phyloP scores from a whole-genome alignment of 2,797 vertebrate species.

The Falco concolor region DNA sequence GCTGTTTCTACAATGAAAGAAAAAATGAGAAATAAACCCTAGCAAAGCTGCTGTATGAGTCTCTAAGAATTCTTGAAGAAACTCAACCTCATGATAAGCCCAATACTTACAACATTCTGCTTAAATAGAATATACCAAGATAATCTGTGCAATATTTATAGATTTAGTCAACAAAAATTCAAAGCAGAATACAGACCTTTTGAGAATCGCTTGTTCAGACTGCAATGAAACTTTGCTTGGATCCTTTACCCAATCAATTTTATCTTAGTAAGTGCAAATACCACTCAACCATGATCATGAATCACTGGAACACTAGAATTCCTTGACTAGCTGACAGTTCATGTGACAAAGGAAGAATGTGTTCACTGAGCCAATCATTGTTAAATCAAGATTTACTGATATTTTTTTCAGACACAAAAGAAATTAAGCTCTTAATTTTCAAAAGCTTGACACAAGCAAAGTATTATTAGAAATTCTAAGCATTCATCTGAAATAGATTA shows the following conservation, averaged over 20 bases:
- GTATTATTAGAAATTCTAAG: neutral
- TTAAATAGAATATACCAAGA: constrained; percentile 10
- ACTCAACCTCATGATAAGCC: constrained; percentile 56
- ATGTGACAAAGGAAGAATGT: neutral
- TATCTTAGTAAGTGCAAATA: neutral
- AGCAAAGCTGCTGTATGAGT: constrained; percentile 44
- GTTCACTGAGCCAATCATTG: neutral
- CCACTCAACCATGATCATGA: neutral
- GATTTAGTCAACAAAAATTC: constrained; percentile 46
- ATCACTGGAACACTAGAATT: neutral
- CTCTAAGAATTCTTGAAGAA: constrained; percentile 48
- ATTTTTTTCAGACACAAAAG: neutral
- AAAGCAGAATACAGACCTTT: neutral
- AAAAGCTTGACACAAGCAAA: neutral
- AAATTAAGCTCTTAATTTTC: neutral
- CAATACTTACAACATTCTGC: constrained; percentile 19
- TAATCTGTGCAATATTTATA: constrained; percentile 60
- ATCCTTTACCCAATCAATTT: neutral
- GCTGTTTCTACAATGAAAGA: constrained; percentile 67
- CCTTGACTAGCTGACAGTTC: neutral
- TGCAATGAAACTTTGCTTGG: neutral
- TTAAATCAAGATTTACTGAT: neutral
- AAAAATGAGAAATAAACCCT: constrained; percentile 47
- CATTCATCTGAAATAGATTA: neutral
- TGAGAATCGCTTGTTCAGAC: neutral